phyloP scores from a whole-genome alignment of 2,797 vertebrate species.

The Mus caroli region DNA sequence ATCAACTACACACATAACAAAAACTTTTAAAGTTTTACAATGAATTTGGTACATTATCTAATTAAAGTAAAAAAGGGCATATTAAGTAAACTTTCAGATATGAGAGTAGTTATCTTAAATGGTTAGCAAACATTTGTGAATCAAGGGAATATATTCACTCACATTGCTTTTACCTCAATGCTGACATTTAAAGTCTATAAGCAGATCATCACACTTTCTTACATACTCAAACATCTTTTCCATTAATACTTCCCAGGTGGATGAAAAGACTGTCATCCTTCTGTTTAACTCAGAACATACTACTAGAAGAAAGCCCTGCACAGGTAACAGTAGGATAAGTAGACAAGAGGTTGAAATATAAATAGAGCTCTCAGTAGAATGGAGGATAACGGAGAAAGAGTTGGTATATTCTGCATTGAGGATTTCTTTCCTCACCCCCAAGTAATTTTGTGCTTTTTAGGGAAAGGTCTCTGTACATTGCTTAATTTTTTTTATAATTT shows the following conservation, averaged over 20 bases:
- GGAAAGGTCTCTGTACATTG: background rate
- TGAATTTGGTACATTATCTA: background rate
- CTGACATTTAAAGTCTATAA: constrained; percentile 31
- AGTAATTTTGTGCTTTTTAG: background rate
- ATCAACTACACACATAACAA: background rate
- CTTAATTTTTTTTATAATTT: background rate
- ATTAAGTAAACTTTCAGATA: background rate
- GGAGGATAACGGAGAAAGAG: background rate
- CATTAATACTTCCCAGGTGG: constrained; percentile 53
- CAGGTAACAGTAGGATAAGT: background rate
- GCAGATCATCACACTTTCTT: background rate
- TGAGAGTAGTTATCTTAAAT: background rate
- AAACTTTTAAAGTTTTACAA: constrained; percentile 42
- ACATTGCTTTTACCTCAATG: constrained; percentile 7
- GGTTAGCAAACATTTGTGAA: constrained; percentile 39
- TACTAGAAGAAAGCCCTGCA: constrained; percentile 1
- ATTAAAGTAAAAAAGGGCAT: constrained; percentile 16
- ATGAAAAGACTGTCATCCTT: background rate
- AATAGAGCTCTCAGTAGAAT: background rate
- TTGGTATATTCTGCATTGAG: background rate
- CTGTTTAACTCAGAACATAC: constrained; percentile 33
- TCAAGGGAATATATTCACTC: constrained; percentile 18
- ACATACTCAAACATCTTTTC: constrained; percentile 23
- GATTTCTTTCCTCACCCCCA: background rate
- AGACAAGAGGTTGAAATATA: background rate